phyloP scores from a whole-genome alignment of 2,113 vertebrate species.

The Cettia cetti region DNA sequence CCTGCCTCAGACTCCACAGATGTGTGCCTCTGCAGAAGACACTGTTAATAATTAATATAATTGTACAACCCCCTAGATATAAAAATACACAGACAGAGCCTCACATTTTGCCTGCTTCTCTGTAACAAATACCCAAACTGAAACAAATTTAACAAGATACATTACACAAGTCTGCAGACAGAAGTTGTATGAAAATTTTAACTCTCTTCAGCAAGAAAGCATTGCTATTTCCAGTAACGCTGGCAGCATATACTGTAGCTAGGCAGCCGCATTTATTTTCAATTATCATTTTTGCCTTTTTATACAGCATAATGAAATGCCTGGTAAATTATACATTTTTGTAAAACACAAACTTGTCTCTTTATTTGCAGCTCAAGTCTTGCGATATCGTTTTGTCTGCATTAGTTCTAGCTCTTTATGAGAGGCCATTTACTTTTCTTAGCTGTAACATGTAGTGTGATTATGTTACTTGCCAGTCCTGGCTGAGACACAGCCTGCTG shows the following conservation, averaged over 20 bases:
- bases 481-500: neutral
- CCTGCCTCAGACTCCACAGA: neutral
- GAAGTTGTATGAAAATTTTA: conserved; percentile 56
- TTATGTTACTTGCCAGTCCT: neutral
- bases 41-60: conserved; percentile 35
- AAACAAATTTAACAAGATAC: conserved; percentile 56
- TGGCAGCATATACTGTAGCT: conserved; percentile 42
- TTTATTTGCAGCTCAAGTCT: conserved; percentile 54
- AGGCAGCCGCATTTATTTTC: conserved; percentile 66
- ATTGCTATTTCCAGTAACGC: conserved; percentile 54
- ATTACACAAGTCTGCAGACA: conserved; percentile 43
- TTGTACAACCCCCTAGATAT: neutral
- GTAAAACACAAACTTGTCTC: conserved; percentile 55
- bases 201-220: conserved; percentile 52
- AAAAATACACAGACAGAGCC: conserved; percentile 36
- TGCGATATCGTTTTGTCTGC: conserved; percentile 43
- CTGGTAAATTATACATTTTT: conserved; percentile 63
- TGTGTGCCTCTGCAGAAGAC: neutral
- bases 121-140: conserved; percentile 47
- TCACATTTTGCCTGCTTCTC: conserved; percentile 15
- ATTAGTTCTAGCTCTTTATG: conserved; percentile 49
- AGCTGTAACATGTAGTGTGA: neutral
- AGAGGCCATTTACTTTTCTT: conserved; percentile 28
- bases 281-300: conserved; percentile 65
- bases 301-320: conserved; percentile 62